Evolutionary conservation across 2,888 invertebrate species (phyloP).

Genomic region (Idaea dimidiata): DNA sequence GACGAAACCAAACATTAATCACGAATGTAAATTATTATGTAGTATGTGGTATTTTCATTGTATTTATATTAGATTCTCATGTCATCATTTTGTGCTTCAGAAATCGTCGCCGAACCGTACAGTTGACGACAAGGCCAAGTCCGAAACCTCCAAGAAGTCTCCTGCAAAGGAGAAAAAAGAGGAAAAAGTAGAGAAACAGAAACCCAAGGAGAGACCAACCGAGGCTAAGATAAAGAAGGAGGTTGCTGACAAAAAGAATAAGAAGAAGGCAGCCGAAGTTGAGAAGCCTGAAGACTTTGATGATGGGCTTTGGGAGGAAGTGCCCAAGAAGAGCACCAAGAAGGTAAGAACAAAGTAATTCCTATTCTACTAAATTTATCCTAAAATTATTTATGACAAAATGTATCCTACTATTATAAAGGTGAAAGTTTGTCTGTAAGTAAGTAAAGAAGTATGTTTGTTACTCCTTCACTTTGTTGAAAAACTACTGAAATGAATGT

Average conservation of each 20-base stretch:
- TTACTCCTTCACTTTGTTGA: too few species aligned
- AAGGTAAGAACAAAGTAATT: constrained; percentile 52
- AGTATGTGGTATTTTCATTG: constrained; percentile 6
- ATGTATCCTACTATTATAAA: too few species aligned
- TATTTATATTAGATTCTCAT: constrained; percentile 13
- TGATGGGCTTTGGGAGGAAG: constrained; percentile 88
- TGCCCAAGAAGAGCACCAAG: constrained; percentile 86
- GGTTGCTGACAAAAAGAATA: constrained; percentile 78
- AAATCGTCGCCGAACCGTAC: constrained; percentile 84
- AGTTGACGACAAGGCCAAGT: constrained; percentile 80
- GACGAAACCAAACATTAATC: constrained; percentile 6
- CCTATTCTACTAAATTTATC: background rate
- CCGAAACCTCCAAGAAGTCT: constrained; percentile 81
- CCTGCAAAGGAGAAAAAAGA: constrained; percentile 79
- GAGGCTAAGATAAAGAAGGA: constrained; percentile 71
- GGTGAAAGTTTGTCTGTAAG: too few species aligned
- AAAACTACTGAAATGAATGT: too few species aligned
- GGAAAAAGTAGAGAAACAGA: constrained; percentile 77
- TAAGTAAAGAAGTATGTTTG: too few species aligned
- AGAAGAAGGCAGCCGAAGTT: constrained; percentile 79
- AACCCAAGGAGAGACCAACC: constrained; percentile 61
- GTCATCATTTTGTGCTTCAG: constrained; percentile 49
- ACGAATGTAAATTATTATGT: constrained; percentile 9
- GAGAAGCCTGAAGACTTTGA: constrained; percentile 88
- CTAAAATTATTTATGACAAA: too few species aligned